Evolutionary conservation across 1,140 invertebrate genomes (phyloP), one percentile per base, ranked within the genome.

Genomic region (Drosophila repletoides): DNA sequence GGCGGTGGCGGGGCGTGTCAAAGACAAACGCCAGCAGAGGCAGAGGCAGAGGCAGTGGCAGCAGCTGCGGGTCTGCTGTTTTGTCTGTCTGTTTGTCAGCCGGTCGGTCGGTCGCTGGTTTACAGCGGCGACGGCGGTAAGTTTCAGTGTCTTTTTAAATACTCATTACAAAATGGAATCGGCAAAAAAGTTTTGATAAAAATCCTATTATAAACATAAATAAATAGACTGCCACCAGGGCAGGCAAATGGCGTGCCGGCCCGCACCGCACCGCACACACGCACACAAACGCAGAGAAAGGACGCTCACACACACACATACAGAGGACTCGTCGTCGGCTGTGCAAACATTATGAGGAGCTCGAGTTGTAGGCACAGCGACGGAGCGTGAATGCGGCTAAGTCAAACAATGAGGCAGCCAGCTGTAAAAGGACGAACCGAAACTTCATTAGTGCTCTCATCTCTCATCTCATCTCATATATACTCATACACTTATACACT

Each of bases 201-300:
- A 84, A 84, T 84, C 79, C 74, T 86, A 84, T 84, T 86, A 84
- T 79, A 84, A 86, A 86, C 74, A 84, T 84, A 84, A 84, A 84
- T 86, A 84, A 84, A 84, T 84, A 86, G 80, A 68, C 74, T 67
- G 79, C 33, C 48, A 53, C 31, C 34, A 52, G 58, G 19, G n/a
- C 36, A 36, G 36, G 46, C 63, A 66, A 66, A 59, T 60, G 48
- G 7, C 34, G 21, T 31, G 53, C 58, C 46, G 61, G 80, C 55
- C 72, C 53, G 66, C 51, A 63, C 33, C 36, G 21, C 29, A 38
- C 31, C 34, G 43, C 36, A 43, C 29, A 64, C 70, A 67, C 31
- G 36, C 15, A 38, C 49, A 61, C 48, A 48, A 6, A 26, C 26
- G 56, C 2, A 52, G 26, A n/a, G n/a, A n/a, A n/a, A n/a, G n/a